phyloP scores from a whole-genome alignment of 2,888 invertebrate species.

The Cyrtodaria siliqua region DNA sequence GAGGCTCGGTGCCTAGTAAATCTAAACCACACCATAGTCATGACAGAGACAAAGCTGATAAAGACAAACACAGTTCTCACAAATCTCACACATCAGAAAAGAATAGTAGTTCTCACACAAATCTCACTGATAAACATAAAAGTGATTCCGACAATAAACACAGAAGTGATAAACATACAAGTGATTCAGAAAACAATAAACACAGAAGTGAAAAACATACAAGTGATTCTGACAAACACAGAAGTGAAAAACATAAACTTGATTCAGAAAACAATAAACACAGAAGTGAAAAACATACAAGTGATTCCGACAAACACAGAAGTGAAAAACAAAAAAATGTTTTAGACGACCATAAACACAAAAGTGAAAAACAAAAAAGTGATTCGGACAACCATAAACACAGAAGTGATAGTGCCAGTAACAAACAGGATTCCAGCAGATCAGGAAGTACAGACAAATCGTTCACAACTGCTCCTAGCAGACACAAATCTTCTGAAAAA shows the following conservation, averaged over 20 bases:
- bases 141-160: conserved; percentile 5
- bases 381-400: conserved; percentile 17
- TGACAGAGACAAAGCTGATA: conserved; percentile 13
- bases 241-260: conserved; percentile 4
- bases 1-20: too few relatives aligned
- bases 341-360: conserved; percentile 25
- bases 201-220: conserved; percentile 27
- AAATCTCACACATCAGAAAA: not conserved
- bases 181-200: conserved; percentile 25
- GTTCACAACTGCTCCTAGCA: not conserved
- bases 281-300: conserved; percentile 30
- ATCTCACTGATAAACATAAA: conserved; percentile 10
- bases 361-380: conserved; percentile 26
- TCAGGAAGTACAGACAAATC: not conserved
- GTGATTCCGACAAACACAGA: conserved; percentile 7
- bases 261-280: conserved; percentile 24
- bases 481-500: not conserved
- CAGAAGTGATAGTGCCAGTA: conserved; percentile 5
- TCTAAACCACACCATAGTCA: conserved; percentile 6
- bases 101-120: not conserved
- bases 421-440: not conserved
- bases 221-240: conserved; percentile 9
- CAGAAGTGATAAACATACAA: conserved; percentile 3
- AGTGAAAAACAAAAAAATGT: conserved; percentile 5
- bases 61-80: not conserved